A percentile compares a stretch with the other conserved stretches of the same genome.
Evolutionary conservation across 2,113 vertebrate species (phyloP).

Genomic region (Protobothrops mucrosquamatus): DNA sequence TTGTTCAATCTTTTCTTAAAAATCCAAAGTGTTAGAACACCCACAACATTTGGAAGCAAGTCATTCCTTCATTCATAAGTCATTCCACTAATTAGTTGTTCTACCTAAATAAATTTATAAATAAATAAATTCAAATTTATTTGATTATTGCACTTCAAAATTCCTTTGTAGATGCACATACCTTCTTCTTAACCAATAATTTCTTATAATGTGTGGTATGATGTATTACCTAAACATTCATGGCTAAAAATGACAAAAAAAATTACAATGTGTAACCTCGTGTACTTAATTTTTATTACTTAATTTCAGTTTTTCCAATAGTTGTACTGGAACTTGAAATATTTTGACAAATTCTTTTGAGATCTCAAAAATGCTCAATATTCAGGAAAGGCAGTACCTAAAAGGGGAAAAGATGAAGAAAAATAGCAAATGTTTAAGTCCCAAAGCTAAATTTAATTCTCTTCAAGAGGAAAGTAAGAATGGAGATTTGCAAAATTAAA

Average conservation of each 20-base stretch:
- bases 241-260: background rate
- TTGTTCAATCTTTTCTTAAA: background rate
- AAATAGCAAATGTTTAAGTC: background rate
- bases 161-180: background rate
- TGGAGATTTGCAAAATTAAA: background rate
- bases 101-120: background rate
- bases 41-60: background rate
- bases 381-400: background rate
- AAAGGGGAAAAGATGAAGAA: background rate
- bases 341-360: background rate
- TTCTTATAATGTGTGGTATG: background rate
- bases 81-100: background rate
- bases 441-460: background rate
- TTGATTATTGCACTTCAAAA: background rate
- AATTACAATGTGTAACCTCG: background rate
- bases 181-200: background rate
- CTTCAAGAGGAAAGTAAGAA: background rate
- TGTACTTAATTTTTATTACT: background rate
- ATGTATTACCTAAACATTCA: background rate
- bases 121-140: no score
- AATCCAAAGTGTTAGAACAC: background rate
- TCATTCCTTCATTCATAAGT: background rate
- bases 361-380: background rate
- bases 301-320: background rate
- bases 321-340: background rate